Conservation (phyloP, 1,140 invertebrate genomes). For the Lepidurus arcticus region DNA sequence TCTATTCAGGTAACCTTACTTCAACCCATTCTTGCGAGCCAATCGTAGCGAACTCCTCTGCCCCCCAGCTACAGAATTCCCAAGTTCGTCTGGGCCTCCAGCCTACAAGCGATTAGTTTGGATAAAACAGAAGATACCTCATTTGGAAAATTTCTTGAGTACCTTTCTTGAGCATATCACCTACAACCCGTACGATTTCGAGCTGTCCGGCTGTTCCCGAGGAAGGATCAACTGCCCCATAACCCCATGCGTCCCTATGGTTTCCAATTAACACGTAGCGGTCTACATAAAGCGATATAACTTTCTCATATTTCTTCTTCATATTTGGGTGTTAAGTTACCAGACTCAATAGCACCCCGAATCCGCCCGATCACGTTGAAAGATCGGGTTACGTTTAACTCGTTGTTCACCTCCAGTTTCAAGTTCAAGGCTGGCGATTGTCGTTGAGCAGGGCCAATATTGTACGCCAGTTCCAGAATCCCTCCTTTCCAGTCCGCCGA, state of each 20-base stretch:
- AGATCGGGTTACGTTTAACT: background rate
- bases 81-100: conserved; percentile 47
- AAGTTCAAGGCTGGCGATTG: background rate
- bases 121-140: background rate
- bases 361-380: conserved; percentile 46
- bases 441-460: conserved; percentile 45
- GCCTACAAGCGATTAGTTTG: conserved; percentile 37
- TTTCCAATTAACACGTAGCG: conserved; percentile 54
- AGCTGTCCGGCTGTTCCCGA: conserved; percentile 50
- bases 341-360: conserved; percentile 46
- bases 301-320: background rate
- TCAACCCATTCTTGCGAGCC: conserved; percentile 49
- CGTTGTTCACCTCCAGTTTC: background rate
- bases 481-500: conserved; percentile 46
- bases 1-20: conserved; percentile 31
- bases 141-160: conserved; percentile 22
- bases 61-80: conserved; percentile 50
- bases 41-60: conserved; percentile 49
- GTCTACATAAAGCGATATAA: conserved; percentile 41
- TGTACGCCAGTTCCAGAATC: conserved; percentile 44
- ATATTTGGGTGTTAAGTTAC: conserved; percentile 36
- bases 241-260: conserved; percentile 56
- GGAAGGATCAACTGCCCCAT: conserved; percentile 52
- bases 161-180: conserved; percentile 41
- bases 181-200: conserved; percentile 51